A percentile compares a stretch with the other conserved stretches of the same genome.
phyloP scores from a whole-genome alignment of 2,113 vertebrate genomes.

The Corythaixoides concolor region DNA sequence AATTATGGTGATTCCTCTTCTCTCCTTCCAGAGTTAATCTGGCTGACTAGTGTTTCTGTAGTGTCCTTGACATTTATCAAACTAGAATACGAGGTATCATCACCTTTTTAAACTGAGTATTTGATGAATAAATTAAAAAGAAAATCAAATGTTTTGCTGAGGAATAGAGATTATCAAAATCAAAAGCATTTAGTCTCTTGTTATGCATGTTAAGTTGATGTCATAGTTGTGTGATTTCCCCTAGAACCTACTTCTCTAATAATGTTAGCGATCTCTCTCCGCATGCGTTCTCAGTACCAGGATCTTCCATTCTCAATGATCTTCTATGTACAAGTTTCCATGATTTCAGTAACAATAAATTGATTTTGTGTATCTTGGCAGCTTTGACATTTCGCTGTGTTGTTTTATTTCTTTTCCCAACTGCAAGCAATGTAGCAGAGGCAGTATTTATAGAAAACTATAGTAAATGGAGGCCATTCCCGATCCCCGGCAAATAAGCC shows the following conservation, averaged over 20 bases:
- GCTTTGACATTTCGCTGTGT: background rate
- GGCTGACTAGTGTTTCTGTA: background rate
- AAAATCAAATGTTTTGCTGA: background rate
- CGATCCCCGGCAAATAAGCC: constrained; percentile 12
- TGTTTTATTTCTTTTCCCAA: constrained; percentile 13
- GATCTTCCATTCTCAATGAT: constrained; percentile 9
- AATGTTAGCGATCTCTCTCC: background rate
- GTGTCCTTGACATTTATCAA: background rate
- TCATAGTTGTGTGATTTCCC: background rate
- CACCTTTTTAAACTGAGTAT: background rate
- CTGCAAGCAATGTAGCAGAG: background rate
- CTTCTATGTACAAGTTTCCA: background rate
- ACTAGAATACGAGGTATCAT: background rate
- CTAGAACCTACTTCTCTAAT: background rate
- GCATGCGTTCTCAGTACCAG: background rate
- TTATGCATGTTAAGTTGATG: background rate
- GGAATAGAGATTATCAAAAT: background rate
- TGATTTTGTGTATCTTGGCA: background rate
- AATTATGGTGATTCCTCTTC: background rate
- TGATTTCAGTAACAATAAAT: constrained; percentile 21
- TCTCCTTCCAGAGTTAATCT: background rate
- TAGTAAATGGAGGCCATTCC: background rate
- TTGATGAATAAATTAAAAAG: background rate
- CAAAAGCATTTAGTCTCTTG: background rate
- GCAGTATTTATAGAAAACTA: constrained; percentile 16